A percentile compares a stretch with the other conserved stretches of the same genome.
phyloP scores from a whole-genome alignment of 2,113 vertebrate species.

The Amphiprion percula region DNA sequence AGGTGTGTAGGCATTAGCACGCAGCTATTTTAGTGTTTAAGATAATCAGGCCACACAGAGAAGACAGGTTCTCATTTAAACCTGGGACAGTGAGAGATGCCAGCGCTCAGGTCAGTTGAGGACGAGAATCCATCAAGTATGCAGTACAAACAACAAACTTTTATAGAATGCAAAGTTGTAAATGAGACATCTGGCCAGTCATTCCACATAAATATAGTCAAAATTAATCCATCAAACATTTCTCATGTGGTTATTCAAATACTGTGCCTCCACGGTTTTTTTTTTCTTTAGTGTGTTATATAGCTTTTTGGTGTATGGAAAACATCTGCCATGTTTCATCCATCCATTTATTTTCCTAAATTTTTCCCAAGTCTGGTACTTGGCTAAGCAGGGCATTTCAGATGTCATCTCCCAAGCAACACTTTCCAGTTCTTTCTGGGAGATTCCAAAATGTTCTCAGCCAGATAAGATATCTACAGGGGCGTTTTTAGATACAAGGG shows the following conservation, averaged over 20 bases:
- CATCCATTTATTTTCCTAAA: too few species aligned
- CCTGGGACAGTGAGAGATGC: neutral
- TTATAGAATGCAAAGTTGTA: neutral
- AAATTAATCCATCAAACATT: neutral
- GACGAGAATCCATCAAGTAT: slow-evolving; percentile 20
- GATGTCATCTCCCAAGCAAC: too few species aligned
- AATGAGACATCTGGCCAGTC: neutral
- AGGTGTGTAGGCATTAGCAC: slow-evolving; percentile 42
- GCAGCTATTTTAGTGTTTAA: slow-evolving; percentile 46
- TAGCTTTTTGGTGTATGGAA: too few species aligned
- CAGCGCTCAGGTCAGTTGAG: neutral
- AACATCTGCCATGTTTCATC: too few species aligned
- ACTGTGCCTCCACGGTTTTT: too few species aligned
- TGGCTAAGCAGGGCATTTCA: too few species aligned
- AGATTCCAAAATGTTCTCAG: too few species aligned
- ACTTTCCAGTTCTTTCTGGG: too few species aligned
- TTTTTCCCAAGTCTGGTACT: too few species aligned
- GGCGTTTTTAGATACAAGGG: too few species aligned
- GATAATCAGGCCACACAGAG: slow-evolving; percentile 20
- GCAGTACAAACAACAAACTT: neutral
- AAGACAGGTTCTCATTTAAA: slow-evolving; percentile 37
- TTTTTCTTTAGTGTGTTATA: too few species aligned
- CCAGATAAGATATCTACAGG: too few species aligned
- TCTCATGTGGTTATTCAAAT: neutral
- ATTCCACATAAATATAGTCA: neutral